Conservation (phyloP, 2,797 vertebrate genomes). For the Sebastes melanostomus region DNA sequence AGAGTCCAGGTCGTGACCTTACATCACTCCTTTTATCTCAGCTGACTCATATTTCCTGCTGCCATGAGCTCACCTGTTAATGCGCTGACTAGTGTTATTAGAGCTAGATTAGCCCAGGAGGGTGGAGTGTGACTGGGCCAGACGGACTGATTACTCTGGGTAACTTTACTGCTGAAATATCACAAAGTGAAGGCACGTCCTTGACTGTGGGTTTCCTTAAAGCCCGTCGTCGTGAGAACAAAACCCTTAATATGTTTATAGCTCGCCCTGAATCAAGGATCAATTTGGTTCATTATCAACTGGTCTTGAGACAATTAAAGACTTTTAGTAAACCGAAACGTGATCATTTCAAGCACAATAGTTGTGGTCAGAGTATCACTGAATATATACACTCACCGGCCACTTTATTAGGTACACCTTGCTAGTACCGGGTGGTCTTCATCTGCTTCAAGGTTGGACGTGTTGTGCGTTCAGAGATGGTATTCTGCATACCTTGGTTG, state of each 20-base stretch:
- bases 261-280: neutral
- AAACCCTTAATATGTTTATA: neutral
- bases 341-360: neutral
- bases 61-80: slow-evolving; percentile 48
- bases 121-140: slow-evolving; percentile 21
- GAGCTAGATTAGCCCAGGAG: slow-evolving; percentile 30
- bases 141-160: slow-evolving; percentile 34
- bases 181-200: slow-evolving; percentile 25
- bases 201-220: slow-evolving; percentile 4
- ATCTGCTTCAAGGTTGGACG: no score
- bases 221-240: neutral
- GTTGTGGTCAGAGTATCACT: neutral
- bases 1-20: slow-evolving; percentile 33
- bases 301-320: neutral
- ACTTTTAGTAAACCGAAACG: neutral
- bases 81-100: slow-evolving; percentile 39
- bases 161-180: slow-evolving; percentile 45
- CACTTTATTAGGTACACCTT: no score
- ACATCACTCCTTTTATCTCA: slow-evolving; percentile 43
- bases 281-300: neutral
- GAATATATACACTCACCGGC: neutral
- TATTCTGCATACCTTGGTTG: no score
- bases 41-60: slow-evolving; percentile 48
- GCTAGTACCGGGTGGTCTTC: no score
- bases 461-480: no score